Conservation (phyloP, 2,113 vertebrate genomes). For the Suricata suricatta region DNA sequence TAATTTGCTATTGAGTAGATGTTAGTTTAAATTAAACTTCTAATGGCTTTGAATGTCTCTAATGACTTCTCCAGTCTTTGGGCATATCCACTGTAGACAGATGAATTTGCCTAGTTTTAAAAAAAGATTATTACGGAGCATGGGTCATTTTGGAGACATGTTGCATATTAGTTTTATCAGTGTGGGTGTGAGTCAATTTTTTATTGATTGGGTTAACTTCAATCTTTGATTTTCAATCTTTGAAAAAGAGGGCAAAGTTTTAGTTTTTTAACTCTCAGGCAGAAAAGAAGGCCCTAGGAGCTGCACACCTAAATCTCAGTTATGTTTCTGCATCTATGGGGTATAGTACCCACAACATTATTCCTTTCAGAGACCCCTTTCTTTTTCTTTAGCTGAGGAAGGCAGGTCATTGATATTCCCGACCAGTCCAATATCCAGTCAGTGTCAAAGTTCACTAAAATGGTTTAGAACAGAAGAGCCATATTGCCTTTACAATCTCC, state of each 20-base stretch:
- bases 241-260: background rate
- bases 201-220: background rate
- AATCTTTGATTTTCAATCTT: background rate
- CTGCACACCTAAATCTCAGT: background rate
- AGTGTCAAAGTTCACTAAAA: background rate
- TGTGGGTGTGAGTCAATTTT: background rate
- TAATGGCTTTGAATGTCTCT: background rate
- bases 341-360: background rate
- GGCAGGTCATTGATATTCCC: background rate
- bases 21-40: conserved; percentile 12
- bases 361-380: background rate
- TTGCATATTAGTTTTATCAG: background rate
- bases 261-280: background rate
- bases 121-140: background rate
- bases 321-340: background rate
- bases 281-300: background rate
- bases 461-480: background rate
- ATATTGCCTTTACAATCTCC: background rate
- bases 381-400: background rate
- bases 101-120: background rate
- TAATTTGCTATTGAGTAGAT: background rate
- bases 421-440: background rate
- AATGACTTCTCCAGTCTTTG: background rate
- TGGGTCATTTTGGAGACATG: background rate
- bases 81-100: background rate